These are phyloP conservation scores for Platorchestia sp. DNA, from an alignment of 1,140 invertebrate genomes.

Conservation along the genomic window DNA sequence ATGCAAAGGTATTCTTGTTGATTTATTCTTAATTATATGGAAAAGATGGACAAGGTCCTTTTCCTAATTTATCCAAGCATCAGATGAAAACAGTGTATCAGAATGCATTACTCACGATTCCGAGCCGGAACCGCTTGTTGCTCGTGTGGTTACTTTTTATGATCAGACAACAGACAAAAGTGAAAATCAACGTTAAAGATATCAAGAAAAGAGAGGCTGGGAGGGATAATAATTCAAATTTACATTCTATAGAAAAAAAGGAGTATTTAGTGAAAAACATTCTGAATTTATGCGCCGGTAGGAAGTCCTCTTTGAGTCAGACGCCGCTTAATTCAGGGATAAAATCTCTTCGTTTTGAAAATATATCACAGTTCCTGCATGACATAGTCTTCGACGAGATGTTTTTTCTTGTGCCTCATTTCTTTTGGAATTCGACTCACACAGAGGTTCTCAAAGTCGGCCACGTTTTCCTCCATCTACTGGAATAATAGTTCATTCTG, in stretches of 20 bases:
- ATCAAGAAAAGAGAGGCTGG: neutral
- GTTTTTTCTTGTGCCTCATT: conserved; percentile 34
- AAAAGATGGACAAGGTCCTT: neutral
- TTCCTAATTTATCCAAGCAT: neutral
- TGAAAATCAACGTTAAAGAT: neutral
- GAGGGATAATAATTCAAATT: neutral
- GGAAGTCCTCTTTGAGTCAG: neutral
- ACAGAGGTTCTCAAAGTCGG: conserved; percentile 13
- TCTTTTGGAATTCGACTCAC: conserved; percentile 11
- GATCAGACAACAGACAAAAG: neutral
- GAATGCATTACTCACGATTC: neutral
- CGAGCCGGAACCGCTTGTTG: neutral
- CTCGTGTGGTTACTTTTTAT: neutral
- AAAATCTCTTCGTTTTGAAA: neutral
- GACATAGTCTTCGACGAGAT: conserved; percentile 18
- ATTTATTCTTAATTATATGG: conserved; percentile 11
- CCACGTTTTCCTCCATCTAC: neutral
- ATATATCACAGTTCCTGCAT: neutral
- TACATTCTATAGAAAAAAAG: neutral
- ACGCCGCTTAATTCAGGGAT: neutral
- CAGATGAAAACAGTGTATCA: neutral
- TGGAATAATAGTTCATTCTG: conserved; percentile 1
- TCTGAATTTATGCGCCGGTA: neutral
- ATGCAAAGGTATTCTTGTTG: neutral
- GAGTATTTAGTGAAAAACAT: neutral